Conservation (phyloP, 2,888 invertebrate genomes). For the Oithona nana region DNA sequence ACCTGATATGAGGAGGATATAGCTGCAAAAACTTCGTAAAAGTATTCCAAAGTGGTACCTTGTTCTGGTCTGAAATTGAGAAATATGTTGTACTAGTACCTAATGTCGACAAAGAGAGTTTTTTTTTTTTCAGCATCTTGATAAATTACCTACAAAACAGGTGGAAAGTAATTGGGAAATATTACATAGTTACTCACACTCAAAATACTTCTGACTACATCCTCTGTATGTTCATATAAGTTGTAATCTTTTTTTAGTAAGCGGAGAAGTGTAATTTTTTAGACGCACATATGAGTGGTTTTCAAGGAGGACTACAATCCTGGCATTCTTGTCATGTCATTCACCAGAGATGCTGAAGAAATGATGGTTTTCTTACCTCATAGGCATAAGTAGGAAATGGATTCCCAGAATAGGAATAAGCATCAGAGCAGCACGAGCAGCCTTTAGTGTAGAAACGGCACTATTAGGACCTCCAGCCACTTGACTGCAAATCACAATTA, state of each 20-base stretch:
- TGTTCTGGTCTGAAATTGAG: constrained; percentile 37
- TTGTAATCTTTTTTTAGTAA: no score
- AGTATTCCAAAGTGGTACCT: constrained; percentile 26
- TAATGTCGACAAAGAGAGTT: background rate
- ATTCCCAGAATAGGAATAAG: constrained; percentile 56
- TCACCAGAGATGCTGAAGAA: no score
- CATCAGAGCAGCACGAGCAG: constrained; percentile 48
- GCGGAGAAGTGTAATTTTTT: no score
- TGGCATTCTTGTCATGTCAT: no score
- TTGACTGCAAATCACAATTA: constrained; percentile 41
- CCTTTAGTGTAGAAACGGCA: constrained; percentile 41
- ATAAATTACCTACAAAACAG: no score
- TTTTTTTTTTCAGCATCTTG: background rate
- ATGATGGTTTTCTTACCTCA: no score
- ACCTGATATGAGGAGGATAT: constrained; percentile 7
- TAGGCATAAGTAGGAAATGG: constrained; percentile 48
- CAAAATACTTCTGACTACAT: no score
- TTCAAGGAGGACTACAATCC: no score
- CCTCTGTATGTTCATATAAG: no score
- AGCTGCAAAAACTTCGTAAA: constrained; percentile 4
- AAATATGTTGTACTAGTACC: no score
- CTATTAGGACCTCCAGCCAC: constrained; percentile 41
- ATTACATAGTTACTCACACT: no score
- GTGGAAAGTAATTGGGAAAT: no score
- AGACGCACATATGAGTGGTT: background rate